Percentiles rank a stretch among this genome's conserved stretches.
Conservation (phyloP, 2,888 invertebrate genomes). For the Meandrusa payeni region DNA sequence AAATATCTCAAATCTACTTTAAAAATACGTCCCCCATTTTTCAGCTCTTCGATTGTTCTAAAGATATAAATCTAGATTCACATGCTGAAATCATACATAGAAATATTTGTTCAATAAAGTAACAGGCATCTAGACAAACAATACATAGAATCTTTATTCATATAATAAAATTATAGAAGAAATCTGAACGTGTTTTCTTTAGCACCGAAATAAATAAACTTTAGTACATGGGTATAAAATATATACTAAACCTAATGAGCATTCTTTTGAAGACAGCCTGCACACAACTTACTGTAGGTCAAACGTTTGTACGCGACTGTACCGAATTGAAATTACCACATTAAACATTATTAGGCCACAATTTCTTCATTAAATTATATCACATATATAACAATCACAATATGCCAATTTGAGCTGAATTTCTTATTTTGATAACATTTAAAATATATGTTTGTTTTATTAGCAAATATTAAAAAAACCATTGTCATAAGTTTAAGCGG, state of each 20-base stretch:
- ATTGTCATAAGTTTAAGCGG: not conserved
- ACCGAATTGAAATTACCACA: conserved; percentile 29
- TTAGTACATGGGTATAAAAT: conserved; percentile 5
- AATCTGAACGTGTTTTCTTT: conserved; percentile 7
- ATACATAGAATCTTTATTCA: conserved; percentile 12
- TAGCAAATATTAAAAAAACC: conserved; percentile 6
- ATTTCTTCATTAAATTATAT: conserved; percentile 58
- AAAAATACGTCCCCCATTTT: conserved; percentile 24
- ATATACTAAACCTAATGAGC: conserved; percentile 2
- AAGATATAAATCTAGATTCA: not conserved
- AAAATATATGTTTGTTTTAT: conserved; percentile 7
- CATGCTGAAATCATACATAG: conserved; percentile 5
- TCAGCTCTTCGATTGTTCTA: conserved; percentile 17
- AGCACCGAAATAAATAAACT: conserved; percentile 13
- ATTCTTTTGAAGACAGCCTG: conserved; percentile 11
- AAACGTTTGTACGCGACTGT: conserved; percentile 41
- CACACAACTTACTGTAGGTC: not conserved
- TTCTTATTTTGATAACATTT: not conserved
- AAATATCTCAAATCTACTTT: conserved; percentile 13
- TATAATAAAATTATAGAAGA: conserved; percentile 6
- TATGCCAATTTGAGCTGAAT: conserved; percentile 36
- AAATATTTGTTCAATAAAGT: conserved; percentile 4
- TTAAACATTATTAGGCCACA: conserved; percentile 59
- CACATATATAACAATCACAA: conserved; percentile 64
- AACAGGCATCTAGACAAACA: conserved; percentile 6